A percentile compares a stretch with the other conserved stretches of the same genome.
phyloP scores from a whole-genome alignment of 2,797 vertebrate species.

The Heterohyrax brucei region DNA sequence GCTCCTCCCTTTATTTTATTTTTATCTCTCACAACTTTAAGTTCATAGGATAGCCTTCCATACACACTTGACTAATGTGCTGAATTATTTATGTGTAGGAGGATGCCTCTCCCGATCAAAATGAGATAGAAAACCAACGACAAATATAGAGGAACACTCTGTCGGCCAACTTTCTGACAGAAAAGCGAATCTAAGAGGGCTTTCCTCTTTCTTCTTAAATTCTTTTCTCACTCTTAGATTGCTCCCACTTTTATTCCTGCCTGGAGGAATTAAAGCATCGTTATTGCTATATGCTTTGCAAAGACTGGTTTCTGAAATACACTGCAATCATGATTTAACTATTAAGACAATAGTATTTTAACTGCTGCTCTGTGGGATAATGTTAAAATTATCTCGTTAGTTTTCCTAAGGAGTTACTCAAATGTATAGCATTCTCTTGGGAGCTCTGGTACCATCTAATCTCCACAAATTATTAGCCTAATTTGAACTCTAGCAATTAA shows the following conservation, averaged over 20 bases:
- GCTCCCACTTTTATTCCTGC: not conserved
- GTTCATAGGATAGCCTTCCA: not conserved
- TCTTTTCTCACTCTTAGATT: not conserved
- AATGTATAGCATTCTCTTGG: not conserved
- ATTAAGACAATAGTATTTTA: not conserved
- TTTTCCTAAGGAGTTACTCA: constrained; percentile 36
- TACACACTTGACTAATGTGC: not conserved
- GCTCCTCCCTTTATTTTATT: not conserved
- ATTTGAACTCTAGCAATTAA: constrained; percentile 19
- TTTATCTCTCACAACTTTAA: not conserved
- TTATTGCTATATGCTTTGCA: not conserved
- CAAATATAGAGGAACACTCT: not conserved
- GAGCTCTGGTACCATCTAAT: not conserved
- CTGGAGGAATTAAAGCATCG: not conserved
- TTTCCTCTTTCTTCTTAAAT: not conserved
- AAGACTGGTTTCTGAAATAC: not conserved
- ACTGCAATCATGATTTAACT: not conserved
- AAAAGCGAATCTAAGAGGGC: not conserved
- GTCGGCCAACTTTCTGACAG: not conserved
- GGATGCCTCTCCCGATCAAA: not conserved
- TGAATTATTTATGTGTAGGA: constrained; percentile 32
- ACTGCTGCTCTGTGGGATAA: not conserved
- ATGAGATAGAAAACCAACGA: not conserved
- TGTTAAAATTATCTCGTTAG: constrained; percentile 13
- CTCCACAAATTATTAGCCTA: not conserved